A percentile compares a stretch with the other conserved stretches of the same genome.
Conservation (phyloP, 2,113 vertebrate genomes). For the Orcinus orca region DNA sequence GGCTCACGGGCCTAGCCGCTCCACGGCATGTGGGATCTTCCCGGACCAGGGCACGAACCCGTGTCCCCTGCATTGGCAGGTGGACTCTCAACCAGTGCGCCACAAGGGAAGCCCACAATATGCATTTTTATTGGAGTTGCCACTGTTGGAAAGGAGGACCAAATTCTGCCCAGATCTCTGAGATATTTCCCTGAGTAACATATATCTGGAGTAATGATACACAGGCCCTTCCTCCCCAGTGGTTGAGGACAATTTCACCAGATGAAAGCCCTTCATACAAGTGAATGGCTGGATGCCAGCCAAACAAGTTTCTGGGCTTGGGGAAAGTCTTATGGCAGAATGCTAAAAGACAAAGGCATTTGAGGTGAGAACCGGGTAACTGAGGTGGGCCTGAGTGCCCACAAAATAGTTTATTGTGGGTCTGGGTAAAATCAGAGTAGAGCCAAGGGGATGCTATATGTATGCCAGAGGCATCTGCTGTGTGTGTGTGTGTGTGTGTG, state of each 20-base stretch:
- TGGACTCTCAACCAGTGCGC: no score
- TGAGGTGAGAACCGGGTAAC: not conserved
- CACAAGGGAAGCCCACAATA: no score
- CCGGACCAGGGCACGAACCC: no score
- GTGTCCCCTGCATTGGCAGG: no score
- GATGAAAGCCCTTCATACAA: not conserved
- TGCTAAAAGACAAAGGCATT: not conserved
- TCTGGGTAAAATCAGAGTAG: not conserved
- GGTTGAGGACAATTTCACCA: not conserved
- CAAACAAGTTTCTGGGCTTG: no score
- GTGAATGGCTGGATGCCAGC: not conserved
- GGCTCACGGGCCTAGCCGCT: no score
- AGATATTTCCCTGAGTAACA: not conserved
- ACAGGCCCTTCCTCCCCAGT: not conserved
- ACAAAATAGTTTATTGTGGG: not conserved
- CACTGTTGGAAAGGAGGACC: not conserved
- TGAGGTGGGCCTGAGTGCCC: not conserved
- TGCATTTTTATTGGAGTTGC: rapidly evolving
- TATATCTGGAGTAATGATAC: not conserved
- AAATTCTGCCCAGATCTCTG: not conserved
- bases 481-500: not conserved
- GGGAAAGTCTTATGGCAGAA: not conserved
- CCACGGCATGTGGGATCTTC: no score
- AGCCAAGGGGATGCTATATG: not conserved
- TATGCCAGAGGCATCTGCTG: not conserved